Conservation (phyloP, 2,113 vertebrate species). For the Hyla sarda region DNA sequence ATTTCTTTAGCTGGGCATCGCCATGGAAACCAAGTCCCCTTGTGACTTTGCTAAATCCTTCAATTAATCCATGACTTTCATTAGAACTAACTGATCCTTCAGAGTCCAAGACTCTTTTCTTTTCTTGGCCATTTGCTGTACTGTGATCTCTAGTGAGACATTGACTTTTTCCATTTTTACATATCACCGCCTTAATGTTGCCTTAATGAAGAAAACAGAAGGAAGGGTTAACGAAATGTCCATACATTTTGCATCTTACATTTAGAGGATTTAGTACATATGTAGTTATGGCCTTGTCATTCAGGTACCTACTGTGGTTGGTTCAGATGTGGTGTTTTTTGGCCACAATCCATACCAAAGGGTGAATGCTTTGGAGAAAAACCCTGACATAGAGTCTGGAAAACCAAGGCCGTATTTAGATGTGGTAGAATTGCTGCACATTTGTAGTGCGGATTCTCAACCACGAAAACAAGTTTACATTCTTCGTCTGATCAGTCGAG, state of each 20-base stretch:
- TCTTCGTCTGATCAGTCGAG: too few species aligned
- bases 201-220: slow-evolving; percentile 63
- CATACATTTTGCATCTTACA: neutral
- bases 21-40: slow-evolving; percentile 70
- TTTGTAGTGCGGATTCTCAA: too few species aligned
- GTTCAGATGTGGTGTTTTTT: too few species aligned
- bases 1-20: slow-evolving; percentile 65
- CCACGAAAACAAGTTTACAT: too few species aligned
- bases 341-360: too few species aligned
- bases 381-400: too few species aligned
- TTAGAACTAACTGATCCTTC: slow-evolving; percentile 66
- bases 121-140: slow-evolving; percentile 62
- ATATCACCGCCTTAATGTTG: slow-evolving; percentile 70
- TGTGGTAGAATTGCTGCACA: too few species aligned
- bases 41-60: slow-evolving; percentile 65
- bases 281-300: too few species aligned
- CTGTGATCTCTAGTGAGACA: slow-evolving; percentile 72
- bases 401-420: too few species aligned
- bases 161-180: slow-evolving; percentile 70
- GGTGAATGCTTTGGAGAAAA: too few species aligned
- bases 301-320: too few species aligned
- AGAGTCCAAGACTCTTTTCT: slow-evolving; percentile 61
- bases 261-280: neutral
- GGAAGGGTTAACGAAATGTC: neutral
- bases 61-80: slow-evolving; percentile 62